Evolutionary conservation across 2,113 vertebrate species (phyloP).

Genomic region (Balaeniceps rex): DNA sequence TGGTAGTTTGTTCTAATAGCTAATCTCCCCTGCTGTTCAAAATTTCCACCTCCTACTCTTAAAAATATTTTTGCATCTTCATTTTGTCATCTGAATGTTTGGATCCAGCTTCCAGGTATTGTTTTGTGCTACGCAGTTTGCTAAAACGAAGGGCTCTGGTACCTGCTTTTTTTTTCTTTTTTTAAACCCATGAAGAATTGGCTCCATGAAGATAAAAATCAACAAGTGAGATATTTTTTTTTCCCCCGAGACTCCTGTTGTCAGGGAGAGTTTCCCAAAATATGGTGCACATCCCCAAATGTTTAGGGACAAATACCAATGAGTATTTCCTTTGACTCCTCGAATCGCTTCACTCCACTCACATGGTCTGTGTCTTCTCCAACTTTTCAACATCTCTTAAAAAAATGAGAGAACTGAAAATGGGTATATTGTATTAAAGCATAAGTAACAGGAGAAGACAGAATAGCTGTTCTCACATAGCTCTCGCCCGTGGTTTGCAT

Average conservation of each 20-base stretch:
- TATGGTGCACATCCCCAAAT: accelerated
- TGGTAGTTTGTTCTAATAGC: neutral
- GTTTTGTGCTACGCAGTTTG: neutral
- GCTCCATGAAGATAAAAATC: neutral
- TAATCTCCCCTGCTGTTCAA: neutral
- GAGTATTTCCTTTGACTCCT: neutral
- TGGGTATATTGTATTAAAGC: neutral
- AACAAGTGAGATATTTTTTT: neutral
- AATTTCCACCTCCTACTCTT: slow-evolving; percentile 14
- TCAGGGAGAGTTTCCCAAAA: neutral
- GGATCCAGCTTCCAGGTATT: slow-evolving; percentile 40
- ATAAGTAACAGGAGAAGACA: neutral
- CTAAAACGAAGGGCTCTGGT: neutral
- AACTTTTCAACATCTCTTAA: neutral
- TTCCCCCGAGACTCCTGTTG: neutral
- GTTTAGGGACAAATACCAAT: neutral
- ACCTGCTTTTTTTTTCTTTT: neutral
- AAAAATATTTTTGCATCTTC: neutral
- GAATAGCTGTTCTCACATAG: neutral
- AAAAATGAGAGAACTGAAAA: neutral
- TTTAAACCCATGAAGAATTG: neutral
- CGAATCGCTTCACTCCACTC: neutral
- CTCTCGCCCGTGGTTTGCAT: accelerated
- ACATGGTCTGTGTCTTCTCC: neutral
- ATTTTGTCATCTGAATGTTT: slow-evolving; percentile 27